A percentile compares a stretch with the other conserved stretches of the same genome.
These are phyloP conservation scores for Hippotragus niger DNA, from an alignment of 2,113 vertebrate genomes.

Conservation along the genomic window DNA sequence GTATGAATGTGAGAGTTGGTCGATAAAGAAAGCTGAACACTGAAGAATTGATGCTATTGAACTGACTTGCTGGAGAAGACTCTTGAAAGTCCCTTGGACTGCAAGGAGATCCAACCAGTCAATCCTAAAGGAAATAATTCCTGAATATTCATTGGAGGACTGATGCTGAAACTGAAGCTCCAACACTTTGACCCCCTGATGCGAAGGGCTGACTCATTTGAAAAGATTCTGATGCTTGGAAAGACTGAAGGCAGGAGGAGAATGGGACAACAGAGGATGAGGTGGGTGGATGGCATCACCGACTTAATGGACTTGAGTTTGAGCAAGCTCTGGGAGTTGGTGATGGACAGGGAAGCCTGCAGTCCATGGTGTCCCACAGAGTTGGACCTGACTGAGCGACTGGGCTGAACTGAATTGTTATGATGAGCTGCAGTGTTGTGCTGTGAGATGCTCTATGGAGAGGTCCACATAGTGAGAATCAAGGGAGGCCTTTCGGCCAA, in stretches of 20 bases:
- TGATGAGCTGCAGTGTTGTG: neutral
- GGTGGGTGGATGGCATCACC: neutral
- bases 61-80: neutral
- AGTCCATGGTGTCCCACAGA: neutral
- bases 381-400: fast-evolving
- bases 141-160: neutral
- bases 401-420: neutral
- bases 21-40: neutral
- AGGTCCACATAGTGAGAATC: neutral
- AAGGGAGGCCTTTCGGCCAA: neutral
- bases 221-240: neutral
- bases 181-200: neutral
- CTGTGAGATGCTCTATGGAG: neutral
- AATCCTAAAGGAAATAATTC: neutral
- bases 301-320: neutral
- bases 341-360: neutral
- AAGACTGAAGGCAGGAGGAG: neutral
- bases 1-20: neutral
- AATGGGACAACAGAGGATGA: neutral
- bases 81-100: neutral
- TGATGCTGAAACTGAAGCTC: neutral
- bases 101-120: neutral
- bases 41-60: neutral
- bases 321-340: neutral
- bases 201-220: neutral